Conservation (phyloP, 1,140 invertebrate species). For the Branchinecta lindahli region DNA sequence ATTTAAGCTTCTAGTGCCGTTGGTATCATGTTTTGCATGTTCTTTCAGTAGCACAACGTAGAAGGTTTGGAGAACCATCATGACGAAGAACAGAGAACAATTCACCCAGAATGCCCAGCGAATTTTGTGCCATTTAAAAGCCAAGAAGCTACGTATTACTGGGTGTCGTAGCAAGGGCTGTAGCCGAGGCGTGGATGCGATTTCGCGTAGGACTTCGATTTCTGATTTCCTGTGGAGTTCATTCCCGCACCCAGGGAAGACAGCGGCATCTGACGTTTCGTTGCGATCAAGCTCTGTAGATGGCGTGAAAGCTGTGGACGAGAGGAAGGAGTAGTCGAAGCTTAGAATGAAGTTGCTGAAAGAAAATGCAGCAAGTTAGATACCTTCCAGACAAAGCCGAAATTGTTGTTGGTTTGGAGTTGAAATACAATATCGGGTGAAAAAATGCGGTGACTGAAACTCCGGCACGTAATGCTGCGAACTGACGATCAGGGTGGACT, state of each 20-base stretch:
- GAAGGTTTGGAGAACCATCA: conserved; percentile 36
- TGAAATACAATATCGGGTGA: too few species aligned
- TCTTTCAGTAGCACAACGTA: conserved; percentile 43
- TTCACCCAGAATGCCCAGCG: conserved; percentile 26
- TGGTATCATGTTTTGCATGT: not conserved
- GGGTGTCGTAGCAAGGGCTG: conserved; percentile 57
- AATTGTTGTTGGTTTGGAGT: too few species aligned
- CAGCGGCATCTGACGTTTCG: not conserved
- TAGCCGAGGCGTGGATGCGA: conserved; percentile 34
- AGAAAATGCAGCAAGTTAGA: not conserved
- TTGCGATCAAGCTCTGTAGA: not conserved
- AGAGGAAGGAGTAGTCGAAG: not conserved
- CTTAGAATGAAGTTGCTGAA: conserved; percentile 1
- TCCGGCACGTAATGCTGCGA: too few species aligned
- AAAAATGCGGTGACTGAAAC: too few species aligned
- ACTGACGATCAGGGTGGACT: too few species aligned
- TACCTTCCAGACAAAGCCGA: not conserved
- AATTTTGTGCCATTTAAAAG: conserved; percentile 61
- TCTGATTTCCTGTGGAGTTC: not conserved
- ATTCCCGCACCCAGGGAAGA: not conserved
- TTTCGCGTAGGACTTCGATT: not conserved
- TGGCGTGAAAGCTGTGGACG: not conserved
- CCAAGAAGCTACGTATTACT: conserved; percentile 56
- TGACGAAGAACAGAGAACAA: not conserved
- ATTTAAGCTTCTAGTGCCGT: not conserved